Base-by-base conservation (phyloP, 2,797 vertebrate genomes). In the Enteromius unitaeniatus region DNA sequence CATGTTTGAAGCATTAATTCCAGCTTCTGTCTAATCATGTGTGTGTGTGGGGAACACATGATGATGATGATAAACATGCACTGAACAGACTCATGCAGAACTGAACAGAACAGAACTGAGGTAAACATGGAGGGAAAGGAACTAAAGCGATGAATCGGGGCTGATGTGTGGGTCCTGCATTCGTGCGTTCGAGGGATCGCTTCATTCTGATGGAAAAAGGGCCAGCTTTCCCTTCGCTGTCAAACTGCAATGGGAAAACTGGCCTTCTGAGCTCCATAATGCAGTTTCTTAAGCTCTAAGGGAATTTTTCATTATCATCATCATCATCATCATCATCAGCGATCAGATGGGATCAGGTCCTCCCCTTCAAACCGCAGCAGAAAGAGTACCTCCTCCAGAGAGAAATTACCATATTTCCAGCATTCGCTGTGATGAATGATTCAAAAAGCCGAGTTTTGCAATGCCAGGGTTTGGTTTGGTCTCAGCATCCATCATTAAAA, bases 361-460 rank as follows among this genome's bases (percentile, higher is more conserved):
- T 83, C 87, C 80, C 81, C 84, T 91, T 89, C 88, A 88, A 88
- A 90, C 88, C 85, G 60, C 80, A 90, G 89, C 84, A 84, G 23
- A 84, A 68, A 78, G 62, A 76, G 72, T 77, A 75, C 69, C 58
- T 75, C 78, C 84, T 82, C 74, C 45, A 78, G 74, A 70, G 64
- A 78, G 42, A 28, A 60, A 83, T 85, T 68, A 51, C 3, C 60
- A 83, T 65, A 75, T 78, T 65, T 68, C 62, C 76, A 70, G 21
- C 37, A 6, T 28, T 82, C 64, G 42, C 73, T 78, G 51, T n/a
- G 28, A 79, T 82, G 70, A 86, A 58, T 82, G 47, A 78, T 77
- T 81, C 42, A 75, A 21, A 15, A 53, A 40, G 58, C 75, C n/a
- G 9, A 62, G 83, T 49, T 62, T 37, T 65, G 79, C 49, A 49